phyloP scores from a whole-genome alignment of 2,888 invertebrate genomes.

The Taenaris catops region DNA sequence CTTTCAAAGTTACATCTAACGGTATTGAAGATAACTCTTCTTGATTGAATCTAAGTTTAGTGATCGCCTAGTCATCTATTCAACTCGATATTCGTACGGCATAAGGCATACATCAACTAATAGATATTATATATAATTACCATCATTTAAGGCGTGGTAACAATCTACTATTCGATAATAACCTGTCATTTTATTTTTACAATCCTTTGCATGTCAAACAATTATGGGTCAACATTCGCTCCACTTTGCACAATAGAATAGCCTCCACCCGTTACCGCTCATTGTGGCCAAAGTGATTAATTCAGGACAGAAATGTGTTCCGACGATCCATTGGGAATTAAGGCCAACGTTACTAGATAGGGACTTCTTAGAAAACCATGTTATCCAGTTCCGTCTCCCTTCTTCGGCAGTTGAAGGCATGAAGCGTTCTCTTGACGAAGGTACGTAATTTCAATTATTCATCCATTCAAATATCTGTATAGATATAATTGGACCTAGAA shows the following conservation, averaged over 20 bases:
- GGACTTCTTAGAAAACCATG: conserved; percentile 89
- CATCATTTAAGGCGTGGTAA: too few relatives aligned
- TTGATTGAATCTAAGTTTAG: too few relatives aligned
- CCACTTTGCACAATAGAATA: conserved; percentile 41
- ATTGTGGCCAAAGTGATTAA: conserved; percentile 70
- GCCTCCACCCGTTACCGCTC: conserved; percentile 44
- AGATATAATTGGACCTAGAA: too few relatives aligned
- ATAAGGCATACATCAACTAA: too few relatives aligned
- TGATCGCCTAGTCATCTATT: too few relatives aligned
- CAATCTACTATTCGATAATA: neutral
- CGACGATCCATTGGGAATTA: conserved; percentile 66
- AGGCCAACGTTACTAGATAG: conserved; percentile 43
- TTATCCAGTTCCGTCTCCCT: conserved; percentile 89
- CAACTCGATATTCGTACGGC: too few relatives aligned
- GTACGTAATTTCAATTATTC: conserved; percentile 52
- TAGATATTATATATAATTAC: too few relatives aligned
- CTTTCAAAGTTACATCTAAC: too few relatives aligned
- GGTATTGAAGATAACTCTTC: too few relatives aligned
- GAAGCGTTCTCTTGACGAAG: conserved; percentile 90
- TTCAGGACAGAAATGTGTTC: conserved; percentile 51
- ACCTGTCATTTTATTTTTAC: conserved; percentile 19
- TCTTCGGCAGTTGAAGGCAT: conserved; percentile 86
- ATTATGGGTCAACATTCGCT: conserved; percentile 47
- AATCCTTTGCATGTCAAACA: conserved; percentile 19
- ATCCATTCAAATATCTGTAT: neutral